Evolutionary conservation across 2,888 invertebrate species (phyloP), one percentile per base, ranked within the genome.

Genomic region (Amorpha juglandis): DNA sequence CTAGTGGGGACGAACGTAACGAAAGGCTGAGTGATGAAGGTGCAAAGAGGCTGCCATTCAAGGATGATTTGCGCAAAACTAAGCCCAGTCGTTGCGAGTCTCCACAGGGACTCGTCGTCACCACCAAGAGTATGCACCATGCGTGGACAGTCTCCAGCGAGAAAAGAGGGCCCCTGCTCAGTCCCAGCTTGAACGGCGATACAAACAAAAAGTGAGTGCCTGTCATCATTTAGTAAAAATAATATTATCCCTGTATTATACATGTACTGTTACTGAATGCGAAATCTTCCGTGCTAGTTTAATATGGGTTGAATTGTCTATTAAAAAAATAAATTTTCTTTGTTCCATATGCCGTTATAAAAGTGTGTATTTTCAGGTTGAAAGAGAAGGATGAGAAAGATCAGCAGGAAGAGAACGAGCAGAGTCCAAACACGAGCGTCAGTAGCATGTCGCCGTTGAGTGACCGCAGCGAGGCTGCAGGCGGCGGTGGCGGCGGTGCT

Each of bases 361-460:
- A 52, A 12, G 27, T 27, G 27, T 27, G 27, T n/a, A 27, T 4
- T 33, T 19, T 11, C 42, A 91, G 91, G 72, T 78, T 89, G 12
- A 89, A 90, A 76, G 90, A 89, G 66, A 89, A 89, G 67, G 88
- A 58, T 16, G 90, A 89, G 65, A 89, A 89, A 67, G 89, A 88
- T 66, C 76, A 81, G 3, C 77, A 79, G 2, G 69, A 75, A 4
- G 87, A 87, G 21, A 83, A 74, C 48, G 89, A 88, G 69, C 84
- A 85, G 68, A 92, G 92, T 73, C 90, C 91, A 0, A 90, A 90
- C 73, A 92, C 92, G 21, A 92, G 91, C 65, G 84, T 92, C 48
- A 92, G 92, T 74, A 92, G 91, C 69, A 91, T 93, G 91, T 93
- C 92, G 0, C 92, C 92, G n/a, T 73, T 90, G 63, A 90, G 90